Evolutionary conservation across 2,888 invertebrate species (phyloP), one percentile per base, ranked within the genome.

Genomic region (Clusia tigrina): DNA sequence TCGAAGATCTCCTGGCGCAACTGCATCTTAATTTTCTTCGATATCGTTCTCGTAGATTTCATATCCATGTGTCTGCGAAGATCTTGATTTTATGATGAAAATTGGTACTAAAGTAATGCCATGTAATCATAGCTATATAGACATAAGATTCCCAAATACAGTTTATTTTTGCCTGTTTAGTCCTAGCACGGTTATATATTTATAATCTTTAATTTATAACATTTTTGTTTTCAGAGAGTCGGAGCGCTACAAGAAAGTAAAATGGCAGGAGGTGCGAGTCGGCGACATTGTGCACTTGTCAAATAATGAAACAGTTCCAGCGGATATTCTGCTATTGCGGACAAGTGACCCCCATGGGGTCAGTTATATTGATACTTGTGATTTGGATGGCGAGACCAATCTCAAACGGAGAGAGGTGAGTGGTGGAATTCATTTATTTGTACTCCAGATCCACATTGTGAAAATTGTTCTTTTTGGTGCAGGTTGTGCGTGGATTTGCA

Each of bases 311-410:
- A 89, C 94, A 60, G 94, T 98, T 68, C 98, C 98, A 32, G 98
- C 98, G 0, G 98, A 98, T 84, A 91, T 98, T 79, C 87, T 98
- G 65, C 85, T 98, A 63, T 86, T 98, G 66, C 89, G 92, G 74
- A 93, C 95, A 62, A 95, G 95, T 76, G 96, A 95, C 85, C 88
- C 91, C 9, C 88, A 91, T 78, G 97, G 97, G 48, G 86, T 93
- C 63, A 96, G 96, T 81, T 96, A 94, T 85, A 90, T 98, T 70
- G 98, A 98, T 84, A 98, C 98, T 0, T 94, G 95, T 79, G 97
- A 98, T 85, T 86, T 98, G 78, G 98, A 98, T 79, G 98, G 98
- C 10, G 98, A 98, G 85, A 94, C 95, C 53, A 98, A 97, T 85
- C 87, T 98, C 66, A 98, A 98, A 82, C 95, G 96, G 80, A 87